Evolutionary conservation across 2,797 vertebrate species (phyloP).

Genomic region (Gymnopithys bicolor): DNA sequence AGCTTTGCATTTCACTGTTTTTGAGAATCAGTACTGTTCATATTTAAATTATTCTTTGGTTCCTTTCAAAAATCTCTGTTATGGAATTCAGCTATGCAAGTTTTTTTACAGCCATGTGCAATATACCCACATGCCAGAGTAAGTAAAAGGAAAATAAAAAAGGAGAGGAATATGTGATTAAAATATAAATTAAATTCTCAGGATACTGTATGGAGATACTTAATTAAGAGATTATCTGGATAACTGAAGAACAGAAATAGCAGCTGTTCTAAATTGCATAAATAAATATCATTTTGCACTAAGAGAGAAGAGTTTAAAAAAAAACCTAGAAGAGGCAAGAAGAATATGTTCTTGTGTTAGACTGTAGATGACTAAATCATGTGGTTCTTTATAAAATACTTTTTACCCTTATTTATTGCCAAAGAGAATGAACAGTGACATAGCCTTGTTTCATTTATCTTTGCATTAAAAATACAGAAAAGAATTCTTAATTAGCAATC

Average conservation of each 20-base stretch:
- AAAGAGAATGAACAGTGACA: not conserved
- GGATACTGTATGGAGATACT: not conserved
- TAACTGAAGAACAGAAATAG: conserved; percentile 33
- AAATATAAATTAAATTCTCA: not conserved
- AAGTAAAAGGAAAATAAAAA: not conserved
- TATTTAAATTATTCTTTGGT: not conserved
- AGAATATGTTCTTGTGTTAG: not conserved
- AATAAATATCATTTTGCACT: not conserved
- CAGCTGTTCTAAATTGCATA: not conserved
- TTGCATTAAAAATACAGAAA: not conserved
- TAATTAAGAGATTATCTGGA: conserved; percentile 19
- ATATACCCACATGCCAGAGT: not conserved
- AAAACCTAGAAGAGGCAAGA: not conserved
- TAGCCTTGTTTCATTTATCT: not conserved
- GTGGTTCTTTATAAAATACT: not conserved
- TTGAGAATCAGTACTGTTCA: not conserved
- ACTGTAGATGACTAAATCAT: not conserved
- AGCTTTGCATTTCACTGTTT: not conserved
- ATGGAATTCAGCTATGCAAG: not conserved
- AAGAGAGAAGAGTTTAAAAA: not conserved
- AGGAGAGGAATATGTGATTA: conserved; percentile 19
- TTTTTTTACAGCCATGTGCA: not conserved
- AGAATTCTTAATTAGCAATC: not conserved
- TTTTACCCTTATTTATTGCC: not conserved
- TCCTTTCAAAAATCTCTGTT: not conserved